Conservation (phyloP, 2,113 vertebrate species). For the Falco punctatus region DNA sequence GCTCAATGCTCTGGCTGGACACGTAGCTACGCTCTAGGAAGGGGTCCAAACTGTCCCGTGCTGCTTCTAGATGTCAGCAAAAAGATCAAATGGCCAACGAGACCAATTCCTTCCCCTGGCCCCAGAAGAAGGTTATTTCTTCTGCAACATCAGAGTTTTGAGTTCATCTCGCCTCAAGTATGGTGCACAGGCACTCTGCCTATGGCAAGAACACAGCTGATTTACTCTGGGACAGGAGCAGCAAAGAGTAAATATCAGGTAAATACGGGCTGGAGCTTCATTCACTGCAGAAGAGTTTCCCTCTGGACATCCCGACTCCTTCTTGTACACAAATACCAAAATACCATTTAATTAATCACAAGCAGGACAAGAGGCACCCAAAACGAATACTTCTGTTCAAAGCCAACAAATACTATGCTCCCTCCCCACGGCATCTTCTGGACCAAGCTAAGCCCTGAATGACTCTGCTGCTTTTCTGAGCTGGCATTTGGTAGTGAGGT, state of each 20-base stretch:
- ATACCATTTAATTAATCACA: not conserved
- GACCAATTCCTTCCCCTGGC: not conserved
- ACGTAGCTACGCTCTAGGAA: not conserved
- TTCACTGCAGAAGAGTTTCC: not conserved
- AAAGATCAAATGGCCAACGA: not conserved
- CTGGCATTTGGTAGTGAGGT: not conserved
- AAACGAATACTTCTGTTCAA: not conserved
- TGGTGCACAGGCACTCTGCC: not conserved
- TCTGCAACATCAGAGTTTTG: not conserved
- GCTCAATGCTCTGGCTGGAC: not conserved
- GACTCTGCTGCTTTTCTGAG: not conserved
- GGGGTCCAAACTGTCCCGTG: not conserved
- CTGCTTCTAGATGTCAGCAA: not conserved
- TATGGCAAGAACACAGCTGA: not conserved
- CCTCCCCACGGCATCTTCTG: not conserved
- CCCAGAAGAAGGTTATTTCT: not conserved
- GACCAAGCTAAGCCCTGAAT: not conserved
- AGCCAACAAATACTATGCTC: not conserved
- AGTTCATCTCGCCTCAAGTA: not conserved
- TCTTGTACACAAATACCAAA: not conserved
- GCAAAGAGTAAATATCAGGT: not conserved
- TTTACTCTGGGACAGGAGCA: not conserved
- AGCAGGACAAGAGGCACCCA: not conserved
- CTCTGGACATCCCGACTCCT: not conserved
- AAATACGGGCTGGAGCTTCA: not conserved